Base-by-base conservation (phyloP, 2,888 invertebrate genomes). In the Drosophila atripex region DNA sequence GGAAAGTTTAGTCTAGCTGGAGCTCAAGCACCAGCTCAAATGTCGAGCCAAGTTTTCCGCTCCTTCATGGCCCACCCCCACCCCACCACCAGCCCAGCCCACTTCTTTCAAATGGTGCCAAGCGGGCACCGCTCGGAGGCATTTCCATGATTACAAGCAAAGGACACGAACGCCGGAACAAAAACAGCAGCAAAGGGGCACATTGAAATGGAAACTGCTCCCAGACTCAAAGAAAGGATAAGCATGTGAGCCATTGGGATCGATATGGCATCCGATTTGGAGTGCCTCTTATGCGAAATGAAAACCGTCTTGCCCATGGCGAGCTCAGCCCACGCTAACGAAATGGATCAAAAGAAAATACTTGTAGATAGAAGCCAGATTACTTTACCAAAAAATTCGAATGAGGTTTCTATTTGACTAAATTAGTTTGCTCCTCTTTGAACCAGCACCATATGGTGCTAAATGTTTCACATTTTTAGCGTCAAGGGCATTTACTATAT, bases 141-240 rank as follows among this genome's bases (percentile, higher is more conserved):
- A 72, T 63, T 75, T 73, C 52, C 69, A 59, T 71, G 61, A 69
- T 60, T 46, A 46, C 38, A 60, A 60, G 59, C 64, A 38, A 46
- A 52, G 64, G 52, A 52, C 46, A 52, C 32, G 35, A 14, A 39
- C 28, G 39, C 47, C 28, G 14, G 21, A 65, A 39, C 47, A 59
- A 39, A 41, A 46, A 59, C 58, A 28, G 28, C 38, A 28, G 30
- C 51, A 39, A 9, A 58, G 47, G 18, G 54, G 54, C 64, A 63
- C 78, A 78, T 80, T 80, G 76, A 83, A 76, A 74, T 71, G 57
- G 60, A 77, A 77, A 75, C 68, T 58, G 54, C 46, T 61, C 39
- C 9, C 28, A n/a, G 39, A 18, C 39, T 35, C 35, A 45, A 41
- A 51, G 54, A 50, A 25, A 12, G 51, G 23, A 45, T 43, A 54